Conservation (phyloP, 1,140 invertebrate species). For the Coelopa frigida region DNA sequence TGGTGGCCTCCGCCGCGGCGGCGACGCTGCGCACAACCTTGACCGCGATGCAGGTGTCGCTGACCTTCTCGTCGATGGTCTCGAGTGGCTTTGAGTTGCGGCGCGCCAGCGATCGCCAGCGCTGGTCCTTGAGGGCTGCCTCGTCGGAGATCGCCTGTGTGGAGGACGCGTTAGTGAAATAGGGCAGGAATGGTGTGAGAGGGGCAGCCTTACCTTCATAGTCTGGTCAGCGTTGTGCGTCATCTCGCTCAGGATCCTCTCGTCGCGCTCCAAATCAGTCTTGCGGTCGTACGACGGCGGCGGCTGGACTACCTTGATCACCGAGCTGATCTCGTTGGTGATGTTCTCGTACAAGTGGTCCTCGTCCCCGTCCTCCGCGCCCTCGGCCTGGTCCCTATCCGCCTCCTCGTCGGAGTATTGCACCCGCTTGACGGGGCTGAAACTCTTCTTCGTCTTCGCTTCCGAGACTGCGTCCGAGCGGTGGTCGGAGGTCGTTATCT, state of each 20-base stretch:
- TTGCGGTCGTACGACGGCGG: constrained; percentile 28
- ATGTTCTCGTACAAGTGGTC: constrained; percentile 40
- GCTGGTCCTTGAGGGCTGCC: constrained; percentile 37
- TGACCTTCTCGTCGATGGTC: constrained; percentile 37
- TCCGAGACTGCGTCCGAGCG: neutral
- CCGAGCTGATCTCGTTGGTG: constrained; percentile 33
- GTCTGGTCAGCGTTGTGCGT: constrained; percentile 41
- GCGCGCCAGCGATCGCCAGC: constrained; percentile 32
- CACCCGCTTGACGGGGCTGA: neutral
- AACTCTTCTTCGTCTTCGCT: neutral
- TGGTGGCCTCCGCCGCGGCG: constrained; percentile 33
- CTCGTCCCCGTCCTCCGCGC: constrained; percentile 17
- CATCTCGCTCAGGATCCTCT: constrained; percentile 40
- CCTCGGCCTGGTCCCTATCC: too few relatives aligned
- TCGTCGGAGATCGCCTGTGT: constrained; percentile 38
- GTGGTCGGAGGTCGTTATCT: constrained; percentile 3
- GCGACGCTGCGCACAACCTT: constrained; percentile 24
- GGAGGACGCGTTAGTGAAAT: too few relatives aligned
- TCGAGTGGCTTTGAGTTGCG: constrained; percentile 35
- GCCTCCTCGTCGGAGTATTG: constrained; percentile 4
- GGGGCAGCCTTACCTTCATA: constrained; percentile 39
- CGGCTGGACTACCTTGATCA: constrained; percentile 30
- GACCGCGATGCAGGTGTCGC: constrained; percentile 21
- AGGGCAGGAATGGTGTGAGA: too few relatives aligned
- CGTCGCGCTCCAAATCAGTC: constrained; percentile 35